Percentiles rank a stretch among this genome's conserved stretches.
Evolutionary conservation across 2,113 vertebrate genomes (phyloP).

Genomic region (Eulemur macaco): DNA sequence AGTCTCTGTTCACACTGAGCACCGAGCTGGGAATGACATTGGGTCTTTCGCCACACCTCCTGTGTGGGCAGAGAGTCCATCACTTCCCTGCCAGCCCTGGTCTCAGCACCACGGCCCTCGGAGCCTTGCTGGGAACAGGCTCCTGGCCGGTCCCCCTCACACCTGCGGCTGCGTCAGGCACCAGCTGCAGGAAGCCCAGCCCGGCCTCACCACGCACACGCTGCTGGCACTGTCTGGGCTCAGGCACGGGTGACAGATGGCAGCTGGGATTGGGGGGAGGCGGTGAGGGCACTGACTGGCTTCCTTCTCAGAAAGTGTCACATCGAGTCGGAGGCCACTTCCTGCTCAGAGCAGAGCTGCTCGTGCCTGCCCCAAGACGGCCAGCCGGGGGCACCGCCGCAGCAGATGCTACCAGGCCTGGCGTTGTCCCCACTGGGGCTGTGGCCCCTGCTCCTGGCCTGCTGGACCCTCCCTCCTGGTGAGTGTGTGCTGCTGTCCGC

Average conservation of each 20-base stretch:
- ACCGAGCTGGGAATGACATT: too few species aligned
- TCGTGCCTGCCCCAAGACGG: fast-evolving
- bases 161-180: neutral
- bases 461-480: neutral
- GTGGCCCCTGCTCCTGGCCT: neutral
- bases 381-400: too few species aligned
- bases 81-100: too few species aligned
- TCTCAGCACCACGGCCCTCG: too few species aligned
- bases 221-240: neutral
- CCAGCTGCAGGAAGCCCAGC: neutral
- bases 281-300: neutral
- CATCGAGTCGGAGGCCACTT: neutral
- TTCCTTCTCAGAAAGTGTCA: neutral
- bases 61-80: too few species aligned
- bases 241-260: neutral
- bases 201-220: neutral
- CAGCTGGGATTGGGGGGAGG: neutral
- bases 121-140: neutral
- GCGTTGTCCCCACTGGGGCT: neutral
- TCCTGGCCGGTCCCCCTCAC: neutral
- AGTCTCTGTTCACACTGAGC: too few species aligned
- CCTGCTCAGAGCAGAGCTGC: neutral
- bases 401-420: neutral
- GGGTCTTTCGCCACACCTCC: too few species aligned
- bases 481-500: neutral